Conservation (phyloP, 2,113 vertebrate species). For the Marmota monax region DNA sequence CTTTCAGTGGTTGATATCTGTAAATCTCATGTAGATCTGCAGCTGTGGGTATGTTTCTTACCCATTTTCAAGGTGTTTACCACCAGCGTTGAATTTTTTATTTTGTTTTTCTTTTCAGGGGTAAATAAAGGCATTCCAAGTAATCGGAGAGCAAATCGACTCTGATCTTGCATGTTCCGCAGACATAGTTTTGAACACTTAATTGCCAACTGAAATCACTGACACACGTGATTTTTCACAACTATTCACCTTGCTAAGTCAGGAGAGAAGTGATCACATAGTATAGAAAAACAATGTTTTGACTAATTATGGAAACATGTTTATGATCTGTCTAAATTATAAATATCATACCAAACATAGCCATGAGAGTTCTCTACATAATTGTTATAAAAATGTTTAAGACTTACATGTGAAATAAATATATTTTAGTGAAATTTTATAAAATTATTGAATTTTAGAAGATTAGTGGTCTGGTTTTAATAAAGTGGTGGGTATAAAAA, state of each 20-base stretch:
- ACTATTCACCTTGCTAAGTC: neutral
- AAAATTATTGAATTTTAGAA: neutral
- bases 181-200: neutral
- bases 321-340: neutral
- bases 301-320: neutral
- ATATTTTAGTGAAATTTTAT: neutral
- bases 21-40: neutral
- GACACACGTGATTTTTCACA: neutral
- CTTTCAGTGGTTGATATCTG: neutral
- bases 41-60: neutral
- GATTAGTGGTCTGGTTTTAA: neutral
- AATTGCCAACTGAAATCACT: neutral
- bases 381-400: neutral
- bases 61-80: neutral
- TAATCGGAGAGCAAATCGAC: slow-evolving; percentile 20
- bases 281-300: neutral
- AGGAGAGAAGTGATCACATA: neutral
- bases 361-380: neutral
- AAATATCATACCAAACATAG: neutral
- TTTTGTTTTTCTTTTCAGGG: neutral
- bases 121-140: neutral
- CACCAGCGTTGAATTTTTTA: neutral
- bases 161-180: neutral
- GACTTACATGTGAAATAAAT: neutral
- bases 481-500: slow-evolving; percentile 1